Evolutionary conservation across 2,113 vertebrate species (phyloP).

Genomic region (Natator depressus): DNA sequence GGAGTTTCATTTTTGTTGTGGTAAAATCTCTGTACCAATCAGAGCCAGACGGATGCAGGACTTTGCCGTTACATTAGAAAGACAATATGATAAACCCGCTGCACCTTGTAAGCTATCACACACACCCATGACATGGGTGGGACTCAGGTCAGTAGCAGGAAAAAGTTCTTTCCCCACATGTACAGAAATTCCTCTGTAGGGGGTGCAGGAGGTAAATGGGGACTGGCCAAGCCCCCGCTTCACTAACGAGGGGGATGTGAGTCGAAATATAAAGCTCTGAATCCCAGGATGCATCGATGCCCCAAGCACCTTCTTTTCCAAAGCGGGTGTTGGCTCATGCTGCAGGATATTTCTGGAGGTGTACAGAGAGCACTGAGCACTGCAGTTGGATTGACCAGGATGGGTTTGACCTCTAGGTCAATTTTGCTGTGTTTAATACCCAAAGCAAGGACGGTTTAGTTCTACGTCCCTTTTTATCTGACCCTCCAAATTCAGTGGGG

Average conservation of each 20-base stretch:
- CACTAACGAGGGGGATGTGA: neutral
- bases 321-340: neutral
- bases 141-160: neutral
- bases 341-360: neutral
- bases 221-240: neutral
- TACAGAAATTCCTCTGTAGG: neutral
- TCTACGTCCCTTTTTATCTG: too few relatives aligned
- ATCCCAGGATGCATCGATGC: neutral
- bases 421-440: neutral
- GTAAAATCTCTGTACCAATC: neutral
- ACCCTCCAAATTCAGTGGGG: neutral
- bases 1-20: accelerated
- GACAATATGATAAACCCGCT: neutral
- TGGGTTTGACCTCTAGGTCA: neutral
- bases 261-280: neutral
- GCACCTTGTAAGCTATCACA: too few relatives aligned
- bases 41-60: neutral
- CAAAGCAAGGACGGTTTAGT: neutral
- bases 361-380: neutral
- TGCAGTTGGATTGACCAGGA: neutral
- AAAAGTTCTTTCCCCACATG: neutral
- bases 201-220: neutral
- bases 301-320: neutral
- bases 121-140: neutral
- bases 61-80: neutral